Percentiles rank a stretch among this genome's conserved stretches.
Evolutionary conservation across 2,888 invertebrate species (phyloP).

Genomic region (Rhamnusium bicolor): DNA sequence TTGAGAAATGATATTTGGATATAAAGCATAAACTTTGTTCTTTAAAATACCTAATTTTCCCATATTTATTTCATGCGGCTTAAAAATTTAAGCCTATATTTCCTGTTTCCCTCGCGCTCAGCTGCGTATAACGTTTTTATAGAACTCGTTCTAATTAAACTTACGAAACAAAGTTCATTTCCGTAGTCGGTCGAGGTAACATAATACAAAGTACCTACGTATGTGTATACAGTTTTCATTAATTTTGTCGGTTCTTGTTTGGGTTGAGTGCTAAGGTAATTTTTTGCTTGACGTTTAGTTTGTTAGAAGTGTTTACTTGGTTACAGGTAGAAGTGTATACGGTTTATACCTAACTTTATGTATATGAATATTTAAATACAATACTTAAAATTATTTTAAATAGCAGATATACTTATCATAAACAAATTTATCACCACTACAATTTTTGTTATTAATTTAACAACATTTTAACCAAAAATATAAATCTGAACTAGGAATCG

Average conservation of each 20-base stretch:
- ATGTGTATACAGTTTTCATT: constrained; percentile 10
- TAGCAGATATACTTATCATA: too few species aligned
- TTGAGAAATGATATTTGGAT: too few species aligned
- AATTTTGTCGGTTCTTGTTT: constrained; percentile 2
- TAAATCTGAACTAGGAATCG: too few species aligned
- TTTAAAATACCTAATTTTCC: not conserved
- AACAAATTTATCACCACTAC: too few species aligned
- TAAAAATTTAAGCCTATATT: not conserved
- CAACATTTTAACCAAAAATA: too few species aligned
- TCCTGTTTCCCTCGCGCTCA: not conserved
- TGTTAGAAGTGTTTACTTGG: not conserved
- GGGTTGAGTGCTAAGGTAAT: not conserved
- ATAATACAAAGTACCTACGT: constrained; percentile 9
- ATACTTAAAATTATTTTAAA: too few species aligned
- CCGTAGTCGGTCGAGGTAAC: constrained; percentile 14
- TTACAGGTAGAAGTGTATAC: not conserved
- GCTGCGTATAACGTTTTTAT: constrained; percentile 3
- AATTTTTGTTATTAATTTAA: too few species aligned
- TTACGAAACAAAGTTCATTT: constrained; percentile 7
- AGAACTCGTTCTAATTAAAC: constrained; percentile 12
- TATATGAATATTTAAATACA: too few species aligned
- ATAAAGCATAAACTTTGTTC: not conserved
- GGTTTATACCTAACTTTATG: too few species aligned
- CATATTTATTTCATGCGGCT: not conserved
- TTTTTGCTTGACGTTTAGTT: not conserved